Base-by-base conservation (phyloP, 1,140 invertebrate genomes). In the Elymnias hypermnestra region DNA sequence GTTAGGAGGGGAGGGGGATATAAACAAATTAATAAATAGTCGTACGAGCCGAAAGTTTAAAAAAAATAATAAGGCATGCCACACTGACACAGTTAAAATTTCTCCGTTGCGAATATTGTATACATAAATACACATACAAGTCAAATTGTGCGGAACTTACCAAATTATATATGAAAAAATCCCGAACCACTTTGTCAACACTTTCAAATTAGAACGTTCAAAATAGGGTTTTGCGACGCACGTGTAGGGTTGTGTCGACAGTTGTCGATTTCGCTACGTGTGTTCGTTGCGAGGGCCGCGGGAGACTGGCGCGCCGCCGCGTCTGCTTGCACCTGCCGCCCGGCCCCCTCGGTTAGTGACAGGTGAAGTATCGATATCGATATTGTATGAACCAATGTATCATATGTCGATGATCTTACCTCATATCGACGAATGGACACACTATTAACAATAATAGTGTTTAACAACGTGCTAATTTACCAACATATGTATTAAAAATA, bases 241-340 rank as follows among this genome's bases (percentile, higher is more conserved):
- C 71, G 77, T 79, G 77, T 72, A 64, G 69, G 68, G 73, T 72
- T 70, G 75, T 79, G 77, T 72, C 66, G 69, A 64, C 67, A 60
- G 38, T 42, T 48, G 58, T 60, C 42, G 55, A 47, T 50, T 57
- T 45, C 66, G 64, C 71, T 73, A 76, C 77, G 77, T 82, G 70
- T 69, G 47, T 57, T 67, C 65, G 48, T 44, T 56, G 56, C 67
- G 67, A 62, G 40, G 63, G 66, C 62, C 73, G 77, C 73, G 72
- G 46, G 63, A 72, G 77, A 82, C 79, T 82, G 75, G 72, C 79
- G 79, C 79, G 79, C 79, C 79, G 75, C 62, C 62, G 70, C 73
- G 77, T 82, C 79, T 84, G 67, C 53, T 48, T 40, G 53, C 77
- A 78, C 77, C 75, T 78, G 75, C 75, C 74, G 71, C 78, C 76